Evolutionary conservation across 2,113 vertebrate species (phyloP), one percentile per base, ranked within the genome.

Genomic region (Colossoma macropomum): DNA sequence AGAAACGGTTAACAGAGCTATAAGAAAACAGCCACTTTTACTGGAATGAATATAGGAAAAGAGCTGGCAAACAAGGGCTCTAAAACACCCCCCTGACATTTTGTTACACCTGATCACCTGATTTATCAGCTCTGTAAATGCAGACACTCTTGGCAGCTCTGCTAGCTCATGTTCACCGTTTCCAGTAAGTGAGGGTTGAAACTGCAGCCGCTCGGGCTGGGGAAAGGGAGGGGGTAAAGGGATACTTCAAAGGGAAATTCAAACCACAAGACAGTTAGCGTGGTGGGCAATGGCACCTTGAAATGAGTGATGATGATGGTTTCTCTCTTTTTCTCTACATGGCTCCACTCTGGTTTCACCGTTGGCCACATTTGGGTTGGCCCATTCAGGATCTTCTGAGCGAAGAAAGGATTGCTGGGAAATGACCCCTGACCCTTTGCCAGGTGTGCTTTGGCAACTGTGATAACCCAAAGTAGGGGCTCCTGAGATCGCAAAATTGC

Each of bases 201-300:
- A 85, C 48, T 62, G 76, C 65, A 73, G 59, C 77, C 75, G 48
- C 60, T 27, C 63, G 13, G 25, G 45, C 25, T 28, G 62, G 81
- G 45, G 71, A 62, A 69, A 48, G 56, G 12, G 68, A 63, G 8
- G 56, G 25, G 62, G 70, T 81, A 71, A 78, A 52, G 7, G 62
- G 79, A 87, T 80, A 80, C 76, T 83, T 80, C 45, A 80, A 68
- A 86, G 77, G 41, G 70, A 89, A 79, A 87, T 78, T 32, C 13
- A 69, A 79, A 73, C 68, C 30, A 52, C 69, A 77, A 63, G 59
- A 80, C 79, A 83, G 8, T 45, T 30, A 34, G 45, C 66, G n/a
- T 76, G 50, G 72, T 78, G 19, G 77, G 48, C 79, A 50, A 81
- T 87, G 82, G 73, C 74, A 83, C 86, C 75, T 85, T 85, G 75